Evolutionary conservation across 2,797 vertebrate genomes (phyloP).

Genomic region (Ptychobarbus kaznakovi): DNA sequence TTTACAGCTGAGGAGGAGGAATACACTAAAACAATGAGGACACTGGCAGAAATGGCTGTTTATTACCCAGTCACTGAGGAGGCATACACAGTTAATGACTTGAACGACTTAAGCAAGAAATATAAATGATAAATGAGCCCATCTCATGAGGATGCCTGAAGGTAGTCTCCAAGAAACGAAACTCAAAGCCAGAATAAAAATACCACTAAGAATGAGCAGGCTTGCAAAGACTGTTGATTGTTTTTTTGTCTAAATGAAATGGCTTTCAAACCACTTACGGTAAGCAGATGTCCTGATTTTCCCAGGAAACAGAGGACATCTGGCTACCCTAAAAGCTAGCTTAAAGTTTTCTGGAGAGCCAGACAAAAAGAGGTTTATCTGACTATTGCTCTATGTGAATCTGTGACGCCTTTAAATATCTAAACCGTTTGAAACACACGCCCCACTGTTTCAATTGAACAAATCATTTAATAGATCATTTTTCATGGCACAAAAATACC

Average conservation of each 20-base stretch:
- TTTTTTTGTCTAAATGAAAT: background rate
- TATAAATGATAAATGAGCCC: conserved; percentile 48
- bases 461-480: background rate
- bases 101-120: conserved; percentile 12
- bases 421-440: background rate
- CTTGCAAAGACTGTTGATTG: background rate
- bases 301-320: conserved; percentile 1
- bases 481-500: background rate
- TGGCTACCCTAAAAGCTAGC: conserved; percentile 6
- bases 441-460: background rate
- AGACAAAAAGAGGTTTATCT: conserved; percentile 9
- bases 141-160: conserved; percentile 34
- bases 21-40: conserved; percentile 4
- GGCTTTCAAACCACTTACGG: background rate
- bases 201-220: background rate
- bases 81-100: conserved; percentile 16
- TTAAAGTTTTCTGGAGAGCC: background rate
- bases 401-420: background rate
- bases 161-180: background rate
- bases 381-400: background rate
- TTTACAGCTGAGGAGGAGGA: conserved; percentile 1
- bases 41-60: background rate
- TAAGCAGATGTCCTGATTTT: conserved; percentile 12
- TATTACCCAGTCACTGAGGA: background rate
- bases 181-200: background rate